Conservation (phyloP, 1,140 invertebrate genomes). For the Nylanderia fulva region DNA sequence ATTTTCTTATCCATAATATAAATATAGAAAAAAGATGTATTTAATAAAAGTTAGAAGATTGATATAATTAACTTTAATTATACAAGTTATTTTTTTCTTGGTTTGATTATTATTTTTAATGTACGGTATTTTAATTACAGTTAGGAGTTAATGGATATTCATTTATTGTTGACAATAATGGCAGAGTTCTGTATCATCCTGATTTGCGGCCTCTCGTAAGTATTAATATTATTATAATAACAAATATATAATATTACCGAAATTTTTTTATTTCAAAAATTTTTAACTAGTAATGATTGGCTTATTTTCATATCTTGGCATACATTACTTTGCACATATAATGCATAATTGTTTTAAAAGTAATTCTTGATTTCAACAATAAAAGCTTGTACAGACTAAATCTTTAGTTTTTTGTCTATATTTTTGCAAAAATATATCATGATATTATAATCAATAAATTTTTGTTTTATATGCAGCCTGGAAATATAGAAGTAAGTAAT, state of each 20-base stretch:
- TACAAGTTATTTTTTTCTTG: constrained; percentile 7
- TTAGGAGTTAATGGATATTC: constrained; percentile 98
- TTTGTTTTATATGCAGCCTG: constrained; percentile 79
- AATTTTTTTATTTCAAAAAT: background rate
- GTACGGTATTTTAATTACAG: constrained; percentile 86
- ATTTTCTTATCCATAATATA: background rate
- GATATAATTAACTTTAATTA: background rate
- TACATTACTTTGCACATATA: background rate
- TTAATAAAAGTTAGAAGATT: background rate
- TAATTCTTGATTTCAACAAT: background rate
- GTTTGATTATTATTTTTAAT: constrained; percentile 16
- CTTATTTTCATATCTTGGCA: background rate
- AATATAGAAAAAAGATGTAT: background rate
- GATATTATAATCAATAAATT: constrained; percentile 10
- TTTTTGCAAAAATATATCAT: background rate
- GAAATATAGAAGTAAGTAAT: constrained; percentile 82
- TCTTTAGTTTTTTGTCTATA: background rate
- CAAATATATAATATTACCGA: background rate
- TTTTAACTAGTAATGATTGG: background rate
- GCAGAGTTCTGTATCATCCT: constrained; percentile 98
- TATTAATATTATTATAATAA: constrained; percentile 32
- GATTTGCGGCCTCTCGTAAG: constrained; percentile 96
- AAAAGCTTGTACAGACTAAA: background rate
- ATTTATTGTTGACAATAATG: constrained; percentile 98
- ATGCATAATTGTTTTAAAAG: no score